Evolutionary conservation across 2,888 invertebrate species (phyloP).

Genomic region (Chaitophorus viminalis): DNA sequence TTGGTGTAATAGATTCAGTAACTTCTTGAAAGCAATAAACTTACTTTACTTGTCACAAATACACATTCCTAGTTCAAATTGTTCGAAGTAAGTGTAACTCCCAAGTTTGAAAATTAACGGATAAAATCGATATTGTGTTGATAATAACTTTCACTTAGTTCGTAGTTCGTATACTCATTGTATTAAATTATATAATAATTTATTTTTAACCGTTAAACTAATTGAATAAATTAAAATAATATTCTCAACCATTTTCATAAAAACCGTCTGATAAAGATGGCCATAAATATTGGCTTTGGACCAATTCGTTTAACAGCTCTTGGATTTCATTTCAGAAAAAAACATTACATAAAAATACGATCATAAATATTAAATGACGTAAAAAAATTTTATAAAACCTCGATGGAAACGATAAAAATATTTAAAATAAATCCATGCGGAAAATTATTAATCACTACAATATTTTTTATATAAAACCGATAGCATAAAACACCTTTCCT

Average conservation of each 20-base stretch:
- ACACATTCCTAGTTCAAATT: too few relatives aligned
- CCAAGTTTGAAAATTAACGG: not conserved
- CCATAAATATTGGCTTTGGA: not conserved
- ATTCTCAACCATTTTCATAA: not conserved
- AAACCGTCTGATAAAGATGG: not conserved
- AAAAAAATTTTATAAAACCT: not conserved
- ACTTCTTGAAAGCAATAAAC: not conserved
- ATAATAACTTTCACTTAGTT: not conserved
- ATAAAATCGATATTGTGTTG: not conserved
- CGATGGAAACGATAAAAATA: not conserved
- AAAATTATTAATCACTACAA: not conserved
- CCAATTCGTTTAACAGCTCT: not conserved
- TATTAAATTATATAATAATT: not conserved
- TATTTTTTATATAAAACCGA: not conserved
- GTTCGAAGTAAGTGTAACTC: too few relatives aligned
- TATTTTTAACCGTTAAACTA: conserved; percentile 16
- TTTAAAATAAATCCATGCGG: not conserved
- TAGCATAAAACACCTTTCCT: not conserved
- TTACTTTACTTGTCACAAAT: not conserved
- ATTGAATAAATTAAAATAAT: conserved; percentile 15
- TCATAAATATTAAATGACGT: not conserved
- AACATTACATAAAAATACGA: not conserved
- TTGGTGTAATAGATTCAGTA: not conserved
- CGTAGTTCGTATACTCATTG: not conserved
- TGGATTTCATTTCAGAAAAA: not conserved